Conservation (phyloP, 1,140 invertebrate species). For the Penaeus vannamei region DNA sequence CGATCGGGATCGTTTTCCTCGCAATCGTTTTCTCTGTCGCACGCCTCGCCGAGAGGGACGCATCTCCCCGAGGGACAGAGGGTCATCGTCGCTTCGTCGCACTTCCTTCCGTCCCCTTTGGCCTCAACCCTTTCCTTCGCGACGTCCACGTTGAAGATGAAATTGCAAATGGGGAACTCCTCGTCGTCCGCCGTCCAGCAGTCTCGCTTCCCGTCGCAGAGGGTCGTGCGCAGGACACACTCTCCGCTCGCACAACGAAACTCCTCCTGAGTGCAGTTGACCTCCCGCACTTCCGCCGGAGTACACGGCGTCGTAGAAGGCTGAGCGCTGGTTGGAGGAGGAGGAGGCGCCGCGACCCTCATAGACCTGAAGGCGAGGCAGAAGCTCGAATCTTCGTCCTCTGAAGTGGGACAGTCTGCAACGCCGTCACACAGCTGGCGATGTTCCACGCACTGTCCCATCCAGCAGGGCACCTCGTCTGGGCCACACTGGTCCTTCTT, state of each 20-base stretch:
- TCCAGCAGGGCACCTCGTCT: slow-evolving; percentile 42
- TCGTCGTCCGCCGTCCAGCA: slow-evolving; percentile 48
- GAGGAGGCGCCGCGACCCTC: background rate
- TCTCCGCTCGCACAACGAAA: slow-evolving; percentile 36
- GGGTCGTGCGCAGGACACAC: slow-evolving; percentile 26
- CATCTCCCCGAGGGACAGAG: no score
- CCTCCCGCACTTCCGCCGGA: background rate
- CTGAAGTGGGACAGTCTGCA: slow-evolving; percentile 48
- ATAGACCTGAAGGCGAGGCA: slow-evolving; percentile 40
- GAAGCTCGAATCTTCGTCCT: slow-evolving; percentile 48
- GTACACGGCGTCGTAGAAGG: background rate
- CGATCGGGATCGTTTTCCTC: no score
- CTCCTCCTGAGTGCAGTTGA: slow-evolving; percentile 19
- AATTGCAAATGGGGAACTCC: background rate
- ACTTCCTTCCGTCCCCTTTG: no score
- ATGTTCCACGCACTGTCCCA: slow-evolving; percentile 47
- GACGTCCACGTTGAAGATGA: no score
- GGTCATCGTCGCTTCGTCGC: no score
- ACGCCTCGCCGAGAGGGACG: no score
- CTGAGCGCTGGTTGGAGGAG: background rate
- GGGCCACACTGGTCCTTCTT: slow-evolving; percentile 14
- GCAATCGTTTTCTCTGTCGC: no score
- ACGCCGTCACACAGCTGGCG: slow-evolving; percentile 46
- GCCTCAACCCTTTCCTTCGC: no score
- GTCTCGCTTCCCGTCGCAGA: slow-evolving; percentile 45